Evolutionary conservation across 2,113 vertebrate species (phyloP), one percentile per base, ranked within the genome.

Genomic region (Heliornis fulica): DNA sequence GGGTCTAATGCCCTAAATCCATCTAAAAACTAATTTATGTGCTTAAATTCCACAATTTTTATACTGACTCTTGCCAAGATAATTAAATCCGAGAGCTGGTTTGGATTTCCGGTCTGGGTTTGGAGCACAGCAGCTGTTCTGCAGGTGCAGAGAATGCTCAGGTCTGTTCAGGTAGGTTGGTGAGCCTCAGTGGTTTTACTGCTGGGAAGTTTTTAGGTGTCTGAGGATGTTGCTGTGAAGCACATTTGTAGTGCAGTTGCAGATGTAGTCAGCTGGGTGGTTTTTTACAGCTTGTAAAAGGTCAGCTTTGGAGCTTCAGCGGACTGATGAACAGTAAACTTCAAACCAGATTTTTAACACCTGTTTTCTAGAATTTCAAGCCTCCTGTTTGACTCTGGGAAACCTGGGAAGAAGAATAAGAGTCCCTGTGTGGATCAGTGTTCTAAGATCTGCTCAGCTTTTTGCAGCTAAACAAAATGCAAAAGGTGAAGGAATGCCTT

Each of bases 51-150:
- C 41, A n/a, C 31, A 16, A 0, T 70, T 94, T 79, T 90, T 66
- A 13, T 75, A 18, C 13, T 74, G 26, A 31, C 23, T 74, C 54
- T 90, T 90, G 88, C 94, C 85, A 95, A 94, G 87, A 38, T 45
- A 91, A 38, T 50, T 63, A 50, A 63, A 68, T 96, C 29, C 22
- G 46, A 4, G 45, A 72, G 45, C 57, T 63, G 2, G 29, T 82
- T 46, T 87, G 66, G 65, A 54, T 95, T 94, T 86, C 45, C 63
- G 43, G 50, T 7, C 83, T 83, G 79, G 25, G 13, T 70, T 93
- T 93, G 79, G 79, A 83, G 79, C 0, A 2, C 0, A 0, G 8
- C 15, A 28, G 34, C 66, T 40, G 13, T 76, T 76, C 34, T 90
- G 82, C 75, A 90, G 92, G 36, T 95, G 88, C 54, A 54, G 71